Conservation (phyloP, 2,113 vertebrate genomes). For the Amphiprion ocellaris region DNA sequence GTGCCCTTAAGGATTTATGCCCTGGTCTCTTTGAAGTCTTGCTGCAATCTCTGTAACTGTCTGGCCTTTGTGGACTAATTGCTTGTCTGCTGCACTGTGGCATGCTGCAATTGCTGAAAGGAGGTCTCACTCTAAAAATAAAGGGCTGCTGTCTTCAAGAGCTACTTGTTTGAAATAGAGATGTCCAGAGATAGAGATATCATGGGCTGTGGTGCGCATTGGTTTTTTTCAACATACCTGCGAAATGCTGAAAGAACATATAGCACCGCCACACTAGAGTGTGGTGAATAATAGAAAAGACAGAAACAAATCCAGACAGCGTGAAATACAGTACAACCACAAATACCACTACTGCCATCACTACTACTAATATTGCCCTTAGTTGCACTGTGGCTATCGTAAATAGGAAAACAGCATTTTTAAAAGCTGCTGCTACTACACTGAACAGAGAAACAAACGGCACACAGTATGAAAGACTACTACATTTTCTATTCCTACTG, state of each 20-base stretch:
- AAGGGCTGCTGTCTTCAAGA: slow-evolving; percentile 31
- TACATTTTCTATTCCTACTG: no score
- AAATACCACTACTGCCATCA: background rate
- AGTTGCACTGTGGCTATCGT: no score
- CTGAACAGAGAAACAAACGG: no score
- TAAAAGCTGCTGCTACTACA: no score
- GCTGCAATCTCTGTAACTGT: slow-evolving; percentile 72
- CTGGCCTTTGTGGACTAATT: slow-evolving; percentile 80
- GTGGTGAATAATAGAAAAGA: background rate
- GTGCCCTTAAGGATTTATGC: slow-evolving; percentile 69
- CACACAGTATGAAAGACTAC: no score
- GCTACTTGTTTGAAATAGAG: slow-evolving; percentile 45
- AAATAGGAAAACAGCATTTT: no score
- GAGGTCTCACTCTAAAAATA: slow-evolving; percentile 40
- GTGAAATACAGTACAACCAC: background rate
- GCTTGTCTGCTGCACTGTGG: slow-evolving; percentile 66
- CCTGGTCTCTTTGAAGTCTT: slow-evolving; percentile 70
- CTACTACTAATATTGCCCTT: no score
- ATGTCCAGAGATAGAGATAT: slow-evolving; percentile 38
- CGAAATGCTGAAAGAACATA: slow-evolving; percentile 17
- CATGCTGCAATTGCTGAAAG: slow-evolving; percentile 48
- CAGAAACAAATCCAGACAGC: background rate
- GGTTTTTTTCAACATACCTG: slow-evolving; percentile 5
- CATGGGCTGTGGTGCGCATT: slow-evolving; percentile 1
- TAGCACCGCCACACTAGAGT: background rate